Percentiles rank a stretch among this genome's conserved stretches.
Evolutionary conservation across 2,888 invertebrate species (phyloP).

Genomic region (Ctena decussata): DNA sequence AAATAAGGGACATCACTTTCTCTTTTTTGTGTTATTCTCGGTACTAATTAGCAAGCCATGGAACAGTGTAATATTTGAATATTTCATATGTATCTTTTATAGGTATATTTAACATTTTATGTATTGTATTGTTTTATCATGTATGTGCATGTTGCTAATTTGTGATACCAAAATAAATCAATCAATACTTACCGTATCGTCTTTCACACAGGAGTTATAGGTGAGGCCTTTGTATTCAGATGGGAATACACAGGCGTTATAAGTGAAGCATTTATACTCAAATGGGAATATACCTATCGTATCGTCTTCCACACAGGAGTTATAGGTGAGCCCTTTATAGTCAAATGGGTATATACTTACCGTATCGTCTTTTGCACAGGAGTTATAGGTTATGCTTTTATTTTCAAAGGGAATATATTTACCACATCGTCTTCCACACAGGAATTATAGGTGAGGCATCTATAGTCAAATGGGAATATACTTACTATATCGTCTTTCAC

Average conservation of each 20-base stretch:
- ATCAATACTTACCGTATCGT: conserved; percentile 73
- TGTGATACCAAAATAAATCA: no score
- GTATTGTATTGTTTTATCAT: no score
- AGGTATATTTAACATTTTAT: no score
- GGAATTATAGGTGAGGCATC: conserved; percentile 62
- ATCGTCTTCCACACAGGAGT: conserved; percentile 74
- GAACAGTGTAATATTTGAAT: no score
- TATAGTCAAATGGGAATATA: conserved; percentile 72
- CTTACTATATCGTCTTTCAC: conserved; percentile 73
- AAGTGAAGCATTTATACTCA: conserved; percentile 60
- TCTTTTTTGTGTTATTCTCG: no score
- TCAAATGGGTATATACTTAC: conserved; percentile 75
- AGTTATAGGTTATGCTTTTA: no score
- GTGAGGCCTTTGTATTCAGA: conserved; percentile 63
- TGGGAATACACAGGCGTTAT: conserved; percentile 74
- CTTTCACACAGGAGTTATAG: conserved; percentile 73
- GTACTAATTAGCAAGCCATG: no score
- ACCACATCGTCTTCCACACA: conserved; percentile 75
- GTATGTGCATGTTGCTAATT: no score
- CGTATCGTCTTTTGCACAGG: no score
- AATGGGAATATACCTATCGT: conserved; percentile 74
- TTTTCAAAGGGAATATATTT: no score
- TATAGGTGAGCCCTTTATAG: conserved; percentile 60
- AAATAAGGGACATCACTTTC: no score
- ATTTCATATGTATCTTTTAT: no score